Evolutionary conservation across 2,888 invertebrate genomes (phyloP), one percentile per base, ranked within the genome.

Genomic region (Conistra vaccinii): DNA sequence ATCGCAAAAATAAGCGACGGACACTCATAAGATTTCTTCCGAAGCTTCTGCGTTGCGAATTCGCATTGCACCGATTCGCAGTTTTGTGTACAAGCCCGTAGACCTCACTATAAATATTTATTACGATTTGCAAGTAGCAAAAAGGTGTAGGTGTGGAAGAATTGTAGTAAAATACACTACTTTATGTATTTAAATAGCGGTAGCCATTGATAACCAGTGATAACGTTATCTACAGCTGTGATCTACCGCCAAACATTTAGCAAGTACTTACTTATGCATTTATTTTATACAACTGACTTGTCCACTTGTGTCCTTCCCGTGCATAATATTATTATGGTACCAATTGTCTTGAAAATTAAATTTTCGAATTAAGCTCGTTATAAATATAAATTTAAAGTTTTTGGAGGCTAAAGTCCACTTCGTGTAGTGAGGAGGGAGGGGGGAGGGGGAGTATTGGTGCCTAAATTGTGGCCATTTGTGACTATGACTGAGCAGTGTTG

Each of bases 401-500:
- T 80, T 76, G 72, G 70, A 84, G 66, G 77, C 74, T 77, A 69
- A 17, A 20, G 55, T 35, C 66, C 10, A 66, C 3, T 66, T 53
- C 20, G 32, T 66, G n/a, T 66, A 73, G 48, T 73, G 72, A 70
- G 60, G 60, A 57, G 23, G n/a, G 23, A 17, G 65, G 45, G n/a
- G 23, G n/a, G 23, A 17, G 65, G 6, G 32, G 76, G 67, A 75
- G 60, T 68, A 66, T 70, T 74, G 76, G 83, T 85, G 83, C 83
- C 85, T 85, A 85, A 78, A 69, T 67, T 70, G 65, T 76, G 83
- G 78, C 77, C 79, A 78, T 66, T 67, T 70, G 78, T 81, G 85
- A 80, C 72, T 69, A 78, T 73, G 86, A 86, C 81, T 86, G 82
- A 87, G 68, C 74, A 74, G 78, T 72, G 85, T 80, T 87, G 85